phyloP scores from a whole-genome alignment of 2,888 invertebrate genomes.

The Tribolium freemani region DNA sequence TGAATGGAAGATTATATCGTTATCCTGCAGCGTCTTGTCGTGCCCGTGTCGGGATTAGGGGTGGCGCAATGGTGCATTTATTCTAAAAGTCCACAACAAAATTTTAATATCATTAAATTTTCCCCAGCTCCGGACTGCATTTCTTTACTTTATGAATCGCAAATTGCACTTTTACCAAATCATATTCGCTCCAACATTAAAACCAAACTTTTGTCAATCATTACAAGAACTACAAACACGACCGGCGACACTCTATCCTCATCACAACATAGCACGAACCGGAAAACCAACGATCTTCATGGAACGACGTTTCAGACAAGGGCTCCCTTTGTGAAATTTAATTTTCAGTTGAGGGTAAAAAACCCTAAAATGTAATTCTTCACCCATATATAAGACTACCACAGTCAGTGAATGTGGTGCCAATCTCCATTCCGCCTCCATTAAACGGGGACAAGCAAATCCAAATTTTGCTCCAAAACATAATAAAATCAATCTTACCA shows the following conservation, averaged over 20 bases:
- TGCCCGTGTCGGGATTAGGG: constrained; percentile 33
- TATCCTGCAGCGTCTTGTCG: constrained; percentile 32
- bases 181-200: constrained; percentile 2
- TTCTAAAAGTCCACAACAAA: constrained; percentile 27
- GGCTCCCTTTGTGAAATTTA: constrained; percentile 34
- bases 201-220: constrained; percentile 19
- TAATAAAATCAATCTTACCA: constrained; percentile 29
- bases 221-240: constrained; percentile 9
- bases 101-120: constrained; percentile 37
- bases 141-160: constrained; percentile 18
- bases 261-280: constrained; percentile 26
- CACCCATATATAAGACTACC: constrained; percentile 30
- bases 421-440: constrained; percentile 23
- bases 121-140: constrained; percentile 18
- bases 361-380: constrained; percentile 27
- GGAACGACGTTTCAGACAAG: constrained; percentile 28
- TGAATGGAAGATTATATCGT: constrained; percentile 35
- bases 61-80: constrained; percentile 38
- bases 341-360: constrained; percentile 32
- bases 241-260: constrained; percentile 10
- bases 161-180: constrained; percentile 31
- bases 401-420: constrained; percentile 23
- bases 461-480: constrained; percentile 17
- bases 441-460: constrained; percentile 22
- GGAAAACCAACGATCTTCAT: constrained; percentile 30